Evolutionary conservation across 1,140 invertebrate species (phyloP), one percentile per base, ranked within the genome.

Genomic region (Stenopsyche tienmushanensis): DNA sequence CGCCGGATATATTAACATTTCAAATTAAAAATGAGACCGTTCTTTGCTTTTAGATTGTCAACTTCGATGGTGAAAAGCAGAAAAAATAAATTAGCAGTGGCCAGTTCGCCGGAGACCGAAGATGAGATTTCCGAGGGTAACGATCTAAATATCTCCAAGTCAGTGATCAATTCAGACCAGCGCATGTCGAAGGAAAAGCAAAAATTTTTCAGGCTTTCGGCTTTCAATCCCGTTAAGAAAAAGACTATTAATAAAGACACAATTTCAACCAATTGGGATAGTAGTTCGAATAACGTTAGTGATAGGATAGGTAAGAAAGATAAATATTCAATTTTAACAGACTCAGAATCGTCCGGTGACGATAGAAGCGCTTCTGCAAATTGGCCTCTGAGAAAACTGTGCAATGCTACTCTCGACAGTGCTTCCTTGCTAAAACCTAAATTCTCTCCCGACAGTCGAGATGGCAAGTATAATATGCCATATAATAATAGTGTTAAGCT

Each of bases 111-210:
- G 10, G 66, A 68, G 73, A 76, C 62, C 73, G 78, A 79, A 72
- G 75, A 77, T 72, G 78, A 79, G 69, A 75, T 72, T 49, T 77
- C 78, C 71, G 79, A 81, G 73, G 79, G 79, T 81, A 81, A 80
- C 77, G 74, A 66, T 69, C 53, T 52, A 67, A 63, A 60, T 64
- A 54, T 66, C 54, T 57, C 67, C 59, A 69, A 72, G 69, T 72
- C 73, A 75, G 71, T 73, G 69, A 82, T 85, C 72, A 83, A 86
- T 73, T 84, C 84, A 75, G 88, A 90, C 77, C 84, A 78, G 73
- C 76, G 84, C 72, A 90, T 92, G 82, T 91, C 90, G 49, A 90
- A 90, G 80, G 89, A 91, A 78, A 92, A 91, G 80, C 89, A 90
- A 80, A 91, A 91, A 77, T 91, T 91, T 81, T 92, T 91, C 82